These are phyloP conservation scores for Manis javanica DNA, from an alignment of 2,797 vertebrate species.

Conservation along the genomic window DNA sequence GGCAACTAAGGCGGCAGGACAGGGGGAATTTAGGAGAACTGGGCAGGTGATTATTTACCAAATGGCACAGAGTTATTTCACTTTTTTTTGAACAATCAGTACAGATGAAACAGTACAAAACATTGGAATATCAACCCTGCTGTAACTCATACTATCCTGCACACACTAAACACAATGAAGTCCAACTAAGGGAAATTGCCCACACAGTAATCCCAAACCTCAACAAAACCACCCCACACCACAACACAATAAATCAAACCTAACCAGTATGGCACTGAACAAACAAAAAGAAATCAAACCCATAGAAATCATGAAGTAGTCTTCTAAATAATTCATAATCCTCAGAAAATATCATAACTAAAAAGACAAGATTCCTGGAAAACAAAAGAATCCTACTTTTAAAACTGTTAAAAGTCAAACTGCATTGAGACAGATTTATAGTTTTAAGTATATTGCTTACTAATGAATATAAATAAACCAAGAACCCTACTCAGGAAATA, in stretches of 20 bases:
- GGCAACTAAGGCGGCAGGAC: neutral
- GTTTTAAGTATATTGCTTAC: constrained; percentile 40
- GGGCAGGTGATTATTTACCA: neutral
- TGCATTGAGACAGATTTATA: neutral
- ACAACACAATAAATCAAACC: neutral
- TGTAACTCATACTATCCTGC: neutral
- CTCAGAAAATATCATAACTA: constrained; percentile 26
- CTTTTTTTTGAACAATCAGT: neutral
- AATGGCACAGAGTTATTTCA: neutral
- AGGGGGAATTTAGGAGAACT: neutral
- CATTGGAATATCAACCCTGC: neutral
- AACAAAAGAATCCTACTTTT: constrained; percentile 31
- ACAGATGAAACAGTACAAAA: neutral
- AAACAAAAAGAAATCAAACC: neutral
- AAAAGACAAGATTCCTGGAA: constrained; percentile 24
- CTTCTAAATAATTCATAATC: constrained; percentile 9
- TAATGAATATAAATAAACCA: constrained; percentile 18
- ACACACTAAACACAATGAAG: neutral
- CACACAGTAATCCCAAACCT: neutral
- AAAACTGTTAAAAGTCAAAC: neutral
- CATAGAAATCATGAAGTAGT: constrained; percentile 17
- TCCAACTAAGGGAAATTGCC: neutral
- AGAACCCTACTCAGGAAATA: neutral
- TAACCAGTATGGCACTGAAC: neutral
- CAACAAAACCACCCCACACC: neutral